Base-by-base conservation (phyloP, 2,888 invertebrate genomes). In the Strigamia crassipes region DNA sequence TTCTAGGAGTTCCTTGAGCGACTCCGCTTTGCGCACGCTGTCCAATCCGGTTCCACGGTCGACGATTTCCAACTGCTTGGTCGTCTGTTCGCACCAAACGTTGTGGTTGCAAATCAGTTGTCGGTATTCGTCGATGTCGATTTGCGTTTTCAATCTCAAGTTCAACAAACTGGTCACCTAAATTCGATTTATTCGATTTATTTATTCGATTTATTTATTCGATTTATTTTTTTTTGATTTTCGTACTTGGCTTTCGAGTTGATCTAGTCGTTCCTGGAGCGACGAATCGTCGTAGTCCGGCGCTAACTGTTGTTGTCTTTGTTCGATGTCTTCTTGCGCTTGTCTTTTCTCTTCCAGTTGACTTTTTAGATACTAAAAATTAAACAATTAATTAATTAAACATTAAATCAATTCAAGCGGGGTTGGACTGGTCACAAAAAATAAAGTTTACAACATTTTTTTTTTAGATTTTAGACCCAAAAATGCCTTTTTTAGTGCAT, bases 21-120 rank as follows among this genome's bases (percentile, higher is more conserved):
- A 92, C 1, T 91, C 90, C 84, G 94, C 91, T 86, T 95, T 96
- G 85, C 94, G 94, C 5, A 91, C 91, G 85, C 94, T 95, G 73
- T 93, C 93, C 3, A 94, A 89, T 15, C 95, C 95, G 51, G 93
- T 93, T 0, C 95, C 95, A 86, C 94, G 94, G 86, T 96, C 96
- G 51, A 95, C 91, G 0, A 92, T 91, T 86, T 96, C 95, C 88
- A 95, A 92, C 85, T 93, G 92, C 86, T 94, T 94, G 9, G 93
- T 91, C 0, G 95, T 89, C 6, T 92, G 90, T 86, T 96, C 96
- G 85, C 95, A 93, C 93, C 94, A 96, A 83, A 91, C 91, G 84
- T 94, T 94, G 73, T 94, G 92, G 82, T 92, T 92, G 86, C 93
- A 93, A 83, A 94, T 91, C 78, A 91, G 90, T 83, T 92, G 92